Evolutionary conservation across 2,797 vertebrate genomes (phyloP).

Genomic region (Spinus olivaceus): DNA sequence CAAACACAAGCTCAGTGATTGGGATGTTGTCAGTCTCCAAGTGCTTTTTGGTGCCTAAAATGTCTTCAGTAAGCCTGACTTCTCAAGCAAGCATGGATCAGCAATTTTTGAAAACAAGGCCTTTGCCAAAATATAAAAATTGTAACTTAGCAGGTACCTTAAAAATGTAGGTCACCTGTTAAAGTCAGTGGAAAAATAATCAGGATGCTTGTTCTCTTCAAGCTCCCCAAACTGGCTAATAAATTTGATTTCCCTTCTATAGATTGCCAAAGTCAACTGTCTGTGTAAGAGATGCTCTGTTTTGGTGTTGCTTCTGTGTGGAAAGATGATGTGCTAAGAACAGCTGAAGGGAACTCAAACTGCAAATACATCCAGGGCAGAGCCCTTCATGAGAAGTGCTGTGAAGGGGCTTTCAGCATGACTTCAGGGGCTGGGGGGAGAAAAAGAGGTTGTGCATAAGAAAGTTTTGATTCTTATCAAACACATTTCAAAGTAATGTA

Average conservation of each 20-base stretch:
- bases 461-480: not conserved
- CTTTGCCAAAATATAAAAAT: not conserved
- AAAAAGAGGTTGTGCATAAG: not conserved
- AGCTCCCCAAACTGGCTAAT: not conserved
- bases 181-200: not conserved
- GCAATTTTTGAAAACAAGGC: not conserved
- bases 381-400: rapidly evolving
- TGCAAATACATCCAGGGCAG: not conserved
- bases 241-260: not conserved
- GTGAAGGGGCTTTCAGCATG: not conserved
- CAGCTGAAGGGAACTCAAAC: not conserved
- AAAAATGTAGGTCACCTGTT: not conserved
- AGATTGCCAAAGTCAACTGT: not conserved
- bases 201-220: not conserved
- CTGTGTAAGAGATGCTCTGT: not conserved
- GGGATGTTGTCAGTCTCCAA: not conserved
- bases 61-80: not conserved
- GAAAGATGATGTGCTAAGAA: not conserved
- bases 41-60: not conserved
- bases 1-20: not conserved
- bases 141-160: not conserved
- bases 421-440: not conserved
- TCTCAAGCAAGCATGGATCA: not conserved
- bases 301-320: not conserved
- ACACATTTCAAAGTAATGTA: not conserved